Conservation (phyloP, 2,113 vertebrate genomes). For the Oryzias melastigma region DNA sequence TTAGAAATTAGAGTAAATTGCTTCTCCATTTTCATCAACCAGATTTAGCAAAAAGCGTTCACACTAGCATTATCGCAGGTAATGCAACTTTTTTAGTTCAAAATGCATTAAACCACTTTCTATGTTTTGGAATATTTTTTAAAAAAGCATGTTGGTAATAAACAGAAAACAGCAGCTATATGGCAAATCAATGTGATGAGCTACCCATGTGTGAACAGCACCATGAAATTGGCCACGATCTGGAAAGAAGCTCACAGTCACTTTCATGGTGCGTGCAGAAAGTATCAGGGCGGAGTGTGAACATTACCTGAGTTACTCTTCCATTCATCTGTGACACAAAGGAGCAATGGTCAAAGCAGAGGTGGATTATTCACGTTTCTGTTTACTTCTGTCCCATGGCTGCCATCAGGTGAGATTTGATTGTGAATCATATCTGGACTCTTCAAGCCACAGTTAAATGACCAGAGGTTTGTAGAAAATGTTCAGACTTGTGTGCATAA, state of each 20-base stretch:
- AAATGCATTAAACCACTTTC: constrained; percentile 11
- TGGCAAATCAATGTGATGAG: constrained; percentile 62
- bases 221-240: constrained; percentile 75
- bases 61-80: no score
- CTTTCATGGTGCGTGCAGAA: constrained; percentile 71
- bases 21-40: no score
- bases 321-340: constrained; percentile 68
- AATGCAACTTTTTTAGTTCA: neutral
- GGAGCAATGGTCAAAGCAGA: constrained; percentile 58
- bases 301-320: constrained; percentile 63
- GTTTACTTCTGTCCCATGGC: neutral
- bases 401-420: neutral
- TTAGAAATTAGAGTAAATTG: no score
- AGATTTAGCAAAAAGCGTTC: no score
- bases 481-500: no score
- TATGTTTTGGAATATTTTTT: constrained; percentile 1
- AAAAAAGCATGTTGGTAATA: constrained; percentile 9
- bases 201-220: constrained; percentile 62
- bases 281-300: constrained; percentile 68
- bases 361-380: constrained; percentile 38
- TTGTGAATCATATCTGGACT: neutral
- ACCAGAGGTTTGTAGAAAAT: no score
- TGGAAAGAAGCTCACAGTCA: constrained; percentile 71
- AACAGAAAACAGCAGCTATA: constrained; percentile 34
- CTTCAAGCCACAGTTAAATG: no score